Evolutionary conservation across 2,888 invertebrate genomes (phyloP).

Genomic region (Diabrotica balteata): DNA sequence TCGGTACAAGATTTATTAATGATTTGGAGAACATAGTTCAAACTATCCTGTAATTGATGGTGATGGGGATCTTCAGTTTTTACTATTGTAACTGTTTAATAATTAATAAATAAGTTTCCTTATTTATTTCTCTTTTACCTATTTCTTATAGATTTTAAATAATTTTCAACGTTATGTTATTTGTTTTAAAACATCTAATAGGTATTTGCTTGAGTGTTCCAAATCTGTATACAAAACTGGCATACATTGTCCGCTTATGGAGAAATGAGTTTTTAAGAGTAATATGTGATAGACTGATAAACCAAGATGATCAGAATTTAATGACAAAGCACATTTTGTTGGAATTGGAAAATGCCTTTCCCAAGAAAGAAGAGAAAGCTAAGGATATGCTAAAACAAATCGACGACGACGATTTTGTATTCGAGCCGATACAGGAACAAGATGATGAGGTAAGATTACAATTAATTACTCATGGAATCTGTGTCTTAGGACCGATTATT

Average conservation of each 20-base stretch:
- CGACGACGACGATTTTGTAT: conserved; percentile 44
- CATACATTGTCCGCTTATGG: conserved; percentile 85
- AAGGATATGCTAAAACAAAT: conserved; percentile 31
- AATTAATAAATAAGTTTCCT: too few species aligned
- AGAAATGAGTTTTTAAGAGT: conserved; percentile 88
- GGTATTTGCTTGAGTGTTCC: conserved; percentile 79
- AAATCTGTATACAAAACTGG: conserved; percentile 70
- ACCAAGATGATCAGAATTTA: conserved; percentile 68
- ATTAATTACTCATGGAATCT: too few species aligned
- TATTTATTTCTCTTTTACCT: too few species aligned
- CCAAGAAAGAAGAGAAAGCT: conserved; percentile 58
- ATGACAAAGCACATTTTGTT: conserved; percentile 68
- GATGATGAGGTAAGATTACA: conserved; percentile 3
- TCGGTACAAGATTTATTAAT: too few species aligned
- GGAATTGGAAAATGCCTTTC: conserved; percentile 68
- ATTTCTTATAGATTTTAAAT: too few species aligned
- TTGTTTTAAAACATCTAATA: background rate
- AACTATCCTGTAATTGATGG: too few species aligned
- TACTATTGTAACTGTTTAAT: too few species aligned
- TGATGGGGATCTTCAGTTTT: too few species aligned
- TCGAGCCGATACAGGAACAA: conserved; percentile 23
- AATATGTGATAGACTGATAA: conserved; percentile 86
- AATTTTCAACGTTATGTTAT: too few species aligned
- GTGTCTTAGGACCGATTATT: too few species aligned
- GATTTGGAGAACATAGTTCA: too few species aligned